phyloP scores from a whole-genome alignment of 2,797 vertebrate species.

The Phataginus tetradactyla region DNA sequence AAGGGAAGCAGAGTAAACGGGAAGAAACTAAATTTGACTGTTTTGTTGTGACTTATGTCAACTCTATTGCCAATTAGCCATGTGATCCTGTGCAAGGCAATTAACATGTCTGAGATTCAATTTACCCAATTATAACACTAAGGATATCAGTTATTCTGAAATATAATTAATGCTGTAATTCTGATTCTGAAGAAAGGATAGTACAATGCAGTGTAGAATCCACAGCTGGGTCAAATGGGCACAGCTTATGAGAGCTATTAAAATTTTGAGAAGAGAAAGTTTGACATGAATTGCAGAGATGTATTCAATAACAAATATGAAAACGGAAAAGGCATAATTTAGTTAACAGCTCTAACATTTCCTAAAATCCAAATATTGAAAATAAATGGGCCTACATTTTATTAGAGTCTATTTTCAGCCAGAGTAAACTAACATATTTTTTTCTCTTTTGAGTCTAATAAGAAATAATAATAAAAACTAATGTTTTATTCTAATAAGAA shows the following conservation, averaged over 20 bases:
- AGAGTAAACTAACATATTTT: neutral
- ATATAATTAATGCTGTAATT: neutral
- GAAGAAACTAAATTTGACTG: neutral
- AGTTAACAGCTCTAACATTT: neutral
- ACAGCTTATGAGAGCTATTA: neutral
- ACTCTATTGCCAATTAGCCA: neutral
- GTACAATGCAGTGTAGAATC: neutral
- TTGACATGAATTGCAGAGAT: neutral
- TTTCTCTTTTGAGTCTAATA: neutral
- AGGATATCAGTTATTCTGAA: neutral
- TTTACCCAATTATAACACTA: neutral
- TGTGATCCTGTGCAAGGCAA: neutral
- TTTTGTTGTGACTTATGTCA: neutral
- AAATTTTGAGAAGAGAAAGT: neutral
- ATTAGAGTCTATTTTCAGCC: neutral
- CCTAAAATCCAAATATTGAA: neutral
- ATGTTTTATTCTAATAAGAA: neutral
- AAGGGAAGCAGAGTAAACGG: neutral
- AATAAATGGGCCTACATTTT: neutral
- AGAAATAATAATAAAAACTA: neutral
- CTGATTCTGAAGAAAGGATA: neutral
- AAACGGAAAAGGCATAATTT: constrained; percentile 15
- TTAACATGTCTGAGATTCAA: neutral
- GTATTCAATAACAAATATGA: neutral
- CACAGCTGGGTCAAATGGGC: neutral